These are phyloP conservation scores for Anastrepha obliqua DNA, from an alignment of 1,140 invertebrate species.

Conservation along the genomic window DNA sequence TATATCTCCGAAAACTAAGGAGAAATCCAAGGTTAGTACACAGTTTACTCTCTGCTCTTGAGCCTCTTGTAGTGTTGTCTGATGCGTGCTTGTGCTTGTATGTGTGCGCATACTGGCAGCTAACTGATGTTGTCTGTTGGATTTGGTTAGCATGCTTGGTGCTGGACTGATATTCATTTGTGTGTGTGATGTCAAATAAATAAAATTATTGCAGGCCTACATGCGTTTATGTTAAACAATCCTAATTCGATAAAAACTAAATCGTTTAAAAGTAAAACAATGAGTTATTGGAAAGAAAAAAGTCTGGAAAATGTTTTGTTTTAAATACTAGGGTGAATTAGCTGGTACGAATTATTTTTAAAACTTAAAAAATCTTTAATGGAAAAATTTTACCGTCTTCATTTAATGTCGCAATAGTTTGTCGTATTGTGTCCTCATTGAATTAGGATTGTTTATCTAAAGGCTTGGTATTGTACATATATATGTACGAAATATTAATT, in stretches of 20 bases:
- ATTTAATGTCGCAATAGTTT: too few relatives aligned
- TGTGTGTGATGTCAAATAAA: background rate
- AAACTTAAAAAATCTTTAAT: too few relatives aligned
- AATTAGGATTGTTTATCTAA: background rate
- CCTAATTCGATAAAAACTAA: too few relatives aligned
- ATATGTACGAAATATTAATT: background rate
- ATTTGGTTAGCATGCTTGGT: background rate
- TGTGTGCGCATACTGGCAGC: background rate
- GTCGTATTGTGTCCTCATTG: background rate
- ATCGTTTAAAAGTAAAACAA: too few relatives aligned
- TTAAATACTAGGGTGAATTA: too few relatives aligned
- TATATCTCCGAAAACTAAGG: conserved; percentile 81
- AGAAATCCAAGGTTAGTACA: conserved; percentile 80
- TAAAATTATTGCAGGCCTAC: too few relatives aligned
- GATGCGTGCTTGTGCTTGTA: background rate
- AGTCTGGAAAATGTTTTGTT: too few relatives aligned
- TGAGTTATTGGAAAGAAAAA: too few relatives aligned
- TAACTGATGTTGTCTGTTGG: background rate
- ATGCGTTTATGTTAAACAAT: conserved; percentile 1
- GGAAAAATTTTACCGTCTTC: too few relatives aligned
- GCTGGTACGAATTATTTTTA: too few relatives aligned
- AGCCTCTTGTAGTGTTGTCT: background rate
- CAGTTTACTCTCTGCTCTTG: background rate
- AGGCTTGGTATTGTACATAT: background rate
- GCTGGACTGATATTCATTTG: background rate